Evolutionary conservation across 2,888 invertebrate species (phyloP).

Genomic region (Eilema griseolum): DNA sequence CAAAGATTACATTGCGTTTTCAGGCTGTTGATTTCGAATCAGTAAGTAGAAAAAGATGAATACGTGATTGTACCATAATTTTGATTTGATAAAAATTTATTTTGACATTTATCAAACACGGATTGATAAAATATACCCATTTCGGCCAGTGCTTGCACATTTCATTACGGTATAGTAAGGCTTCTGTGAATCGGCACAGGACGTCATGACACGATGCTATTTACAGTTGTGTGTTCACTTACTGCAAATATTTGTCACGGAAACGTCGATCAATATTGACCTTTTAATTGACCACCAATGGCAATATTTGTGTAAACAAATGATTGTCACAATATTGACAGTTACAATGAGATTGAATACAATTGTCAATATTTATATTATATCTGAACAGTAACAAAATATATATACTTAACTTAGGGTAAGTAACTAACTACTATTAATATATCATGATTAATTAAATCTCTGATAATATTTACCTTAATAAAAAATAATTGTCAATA

Average conservation of each 20-base stretch:
- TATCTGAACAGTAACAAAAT: too few relatives aligned
- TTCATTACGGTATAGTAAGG: not conserved
- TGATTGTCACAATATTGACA: too few relatives aligned
- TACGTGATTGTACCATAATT: not conserved
- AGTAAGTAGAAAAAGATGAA: not conserved
- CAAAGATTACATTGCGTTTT: conserved; percentile 18
- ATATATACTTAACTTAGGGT: too few relatives aligned
- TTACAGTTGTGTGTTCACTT: too few relatives aligned
- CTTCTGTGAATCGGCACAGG: not conserved
- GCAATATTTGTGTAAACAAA: not conserved
- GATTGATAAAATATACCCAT: not conserved
- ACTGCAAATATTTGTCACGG: not conserved
- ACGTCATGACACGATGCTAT: not conserved
- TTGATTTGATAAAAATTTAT: not conserved
- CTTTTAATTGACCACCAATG: not conserved
- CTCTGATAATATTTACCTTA: too few relatives aligned
- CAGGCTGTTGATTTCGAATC: conserved; percentile 10
- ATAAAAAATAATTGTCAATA: too few relatives aligned
- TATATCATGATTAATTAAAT: too few relatives aligned
- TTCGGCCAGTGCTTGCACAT: not conserved
- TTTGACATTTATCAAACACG: not conserved
- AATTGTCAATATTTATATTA: too few relatives aligned
- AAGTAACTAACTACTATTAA: too few relatives aligned
- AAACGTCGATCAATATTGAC: not conserved
- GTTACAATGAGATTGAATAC: too few relatives aligned